Evolutionary conservation across 2,888 invertebrate genomes (phyloP).

Genomic region (Platypus cylindrus): DNA sequence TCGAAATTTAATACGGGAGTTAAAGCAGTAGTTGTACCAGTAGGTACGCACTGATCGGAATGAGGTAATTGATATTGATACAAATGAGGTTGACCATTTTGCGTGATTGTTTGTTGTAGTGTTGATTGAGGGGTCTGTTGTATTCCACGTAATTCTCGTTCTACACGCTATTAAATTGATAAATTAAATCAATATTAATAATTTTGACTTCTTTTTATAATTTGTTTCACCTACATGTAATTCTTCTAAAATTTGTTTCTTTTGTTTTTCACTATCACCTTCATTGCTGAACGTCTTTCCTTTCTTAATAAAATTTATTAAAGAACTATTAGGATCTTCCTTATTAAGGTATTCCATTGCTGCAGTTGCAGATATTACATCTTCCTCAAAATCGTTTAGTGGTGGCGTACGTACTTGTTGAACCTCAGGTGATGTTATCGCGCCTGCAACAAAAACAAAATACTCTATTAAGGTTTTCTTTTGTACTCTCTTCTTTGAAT

Average conservation of each 20-base stretch:
- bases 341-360: constrained; percentile 35
- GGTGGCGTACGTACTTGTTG: constrained; percentile 43
- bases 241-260: constrained; percentile 60
- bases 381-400: constrained; percentile 31
- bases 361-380: constrained; percentile 27
- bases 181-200: not conserved
- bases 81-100: constrained; percentile 25
- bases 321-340: constrained; percentile 39
- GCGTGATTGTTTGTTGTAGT: constrained; percentile 9
- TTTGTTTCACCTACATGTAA: constrained; percentile 13
- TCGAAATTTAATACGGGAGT: constrained; percentile 36
- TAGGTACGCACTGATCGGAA: constrained; percentile 27
- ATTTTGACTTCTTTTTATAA: too few relatives aligned
- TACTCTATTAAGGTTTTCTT: not conserved
- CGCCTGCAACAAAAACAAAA: constrained; percentile 14
- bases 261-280: constrained; percentile 43
- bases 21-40: constrained; percentile 23
- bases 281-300: constrained; percentile 29
- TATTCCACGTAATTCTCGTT: constrained; percentile 47
- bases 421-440: constrained; percentile 44
- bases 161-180: constrained; percentile 42
- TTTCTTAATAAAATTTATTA: constrained; percentile 34
- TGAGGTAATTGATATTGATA: constrained; percentile 31
- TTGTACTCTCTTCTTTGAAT: too few relatives aligned
- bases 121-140: constrained; percentile 14